Evolutionary conservation across 2,888 invertebrate species (phyloP).

Genomic region (Aplocera efformata): DNA sequence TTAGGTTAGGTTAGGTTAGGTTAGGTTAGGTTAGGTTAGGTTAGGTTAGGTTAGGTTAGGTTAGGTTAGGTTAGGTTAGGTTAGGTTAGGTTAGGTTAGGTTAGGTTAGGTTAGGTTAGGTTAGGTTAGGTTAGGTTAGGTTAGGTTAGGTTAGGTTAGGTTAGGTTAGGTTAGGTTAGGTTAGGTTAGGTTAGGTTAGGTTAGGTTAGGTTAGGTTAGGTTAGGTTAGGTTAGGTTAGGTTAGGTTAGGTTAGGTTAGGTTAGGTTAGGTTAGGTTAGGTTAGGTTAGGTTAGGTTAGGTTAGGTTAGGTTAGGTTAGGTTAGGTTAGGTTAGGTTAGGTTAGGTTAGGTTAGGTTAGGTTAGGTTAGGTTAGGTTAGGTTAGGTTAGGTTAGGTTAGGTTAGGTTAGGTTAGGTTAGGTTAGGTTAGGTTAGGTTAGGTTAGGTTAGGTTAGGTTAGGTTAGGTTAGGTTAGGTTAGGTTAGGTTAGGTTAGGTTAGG

Average conservation of each 20-base stretch:
- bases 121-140: constrained; percentile 30
- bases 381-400: constrained; percentile 28
- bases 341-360: constrained; percentile 23
- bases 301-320: constrained; percentile 31
- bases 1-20: constrained; percentile 24
- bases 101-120: constrained; percentile 27
- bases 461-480: constrained; percentile 31
- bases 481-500: constrained; percentile 30
- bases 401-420: constrained; percentile 28
- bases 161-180: constrained; percentile 31
- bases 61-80: constrained; percentile 24
- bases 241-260: constrained; percentile 4
- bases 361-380: constrained; percentile 33
- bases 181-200: constrained; percentile 16
- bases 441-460: constrained; percentile 28
- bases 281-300: constrained; percentile 2
- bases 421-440: constrained; percentile 32
- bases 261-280: constrained; percentile 4
- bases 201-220: constrained; percentile 4
- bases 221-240: constrained; percentile 4
- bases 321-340: constrained; percentile 28
- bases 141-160: constrained; percentile 32
- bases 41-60: constrained; percentile 18
- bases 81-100: constrained; percentile 22
- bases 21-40: constrained; percentile 24